Conservation (phyloP, 2,888 invertebrate species). For the Drosophila limbata region DNA sequence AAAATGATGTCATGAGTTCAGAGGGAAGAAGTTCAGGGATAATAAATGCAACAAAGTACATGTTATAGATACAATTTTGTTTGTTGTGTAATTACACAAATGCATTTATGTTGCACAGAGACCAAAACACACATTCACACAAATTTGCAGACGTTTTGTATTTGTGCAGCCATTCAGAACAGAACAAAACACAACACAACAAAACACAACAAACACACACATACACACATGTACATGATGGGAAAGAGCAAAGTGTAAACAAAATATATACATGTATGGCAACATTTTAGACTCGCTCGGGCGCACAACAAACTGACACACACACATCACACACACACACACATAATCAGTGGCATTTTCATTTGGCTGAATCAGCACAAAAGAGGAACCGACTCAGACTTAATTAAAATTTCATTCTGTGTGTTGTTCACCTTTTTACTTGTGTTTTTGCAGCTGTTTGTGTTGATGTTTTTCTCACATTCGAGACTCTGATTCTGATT, state of each 20-base stretch:
- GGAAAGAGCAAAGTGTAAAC: constrained; percentile 65
- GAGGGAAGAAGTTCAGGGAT: constrained; percentile 23
- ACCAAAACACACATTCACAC: constrained; percentile 36
- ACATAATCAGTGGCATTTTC: constrained; percentile 77
- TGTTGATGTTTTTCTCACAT: constrained; percentile 8
- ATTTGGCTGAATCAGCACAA: constrained; percentile 77
- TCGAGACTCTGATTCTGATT: constrained; percentile 56
- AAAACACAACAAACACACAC: constrained; percentile 42
- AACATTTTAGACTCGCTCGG: constrained; percentile 69
- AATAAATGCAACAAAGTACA: constrained; percentile 54
- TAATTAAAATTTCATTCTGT: constrained; percentile 79
- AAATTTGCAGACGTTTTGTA: constrained; percentile 75
- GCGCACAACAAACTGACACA: constrained; percentile 32
- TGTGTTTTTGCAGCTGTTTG: background rate
- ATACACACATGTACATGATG: constrained; percentile 34
- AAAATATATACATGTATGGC: constrained; percentile 61
- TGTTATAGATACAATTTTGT: constrained; percentile 66
- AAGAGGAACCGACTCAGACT: constrained; percentile 68
- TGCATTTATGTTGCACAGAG: constrained; percentile 73
- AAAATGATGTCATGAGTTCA: constrained; percentile 26
- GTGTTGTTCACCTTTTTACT: constrained; percentile 63
- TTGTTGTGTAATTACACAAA: constrained; percentile 77
- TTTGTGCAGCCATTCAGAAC: constrained; percentile 78
- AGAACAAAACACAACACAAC: constrained; percentile 67
- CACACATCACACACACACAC: background rate